These are phyloP conservation scores for Hirtodrosophila cameraria DNA, from an alignment of 2,888 invertebrate genomes.

Conservation along the genomic window DNA sequence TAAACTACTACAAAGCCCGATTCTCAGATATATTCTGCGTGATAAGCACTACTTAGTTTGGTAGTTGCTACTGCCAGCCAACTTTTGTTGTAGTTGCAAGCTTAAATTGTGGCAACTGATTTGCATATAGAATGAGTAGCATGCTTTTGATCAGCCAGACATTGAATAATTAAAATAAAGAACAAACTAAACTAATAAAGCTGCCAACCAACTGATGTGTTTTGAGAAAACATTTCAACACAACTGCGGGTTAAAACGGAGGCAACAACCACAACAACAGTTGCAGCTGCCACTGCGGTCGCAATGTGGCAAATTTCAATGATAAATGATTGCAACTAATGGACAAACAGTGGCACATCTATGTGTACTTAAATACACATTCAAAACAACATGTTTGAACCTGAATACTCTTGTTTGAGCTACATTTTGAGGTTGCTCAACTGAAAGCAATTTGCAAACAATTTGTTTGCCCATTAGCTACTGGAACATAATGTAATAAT, in stretches of 20 bases:
- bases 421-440: conserved; percentile 7
- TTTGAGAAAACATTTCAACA: conserved; percentile 22
- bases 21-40: conserved; percentile 26
- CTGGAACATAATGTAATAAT: conserved; percentile 2
- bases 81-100: conserved; percentile 20
- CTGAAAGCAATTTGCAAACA: not conserved
- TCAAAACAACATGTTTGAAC: too few relatives aligned
- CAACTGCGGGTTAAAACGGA: conserved; percentile 3
- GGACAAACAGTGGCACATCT: conserved; percentile 3
- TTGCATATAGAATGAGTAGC: conserved; percentile 47
- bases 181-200: too few relatives aligned
- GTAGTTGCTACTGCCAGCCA: conserved; percentile 25
- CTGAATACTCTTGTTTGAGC: not conserved
- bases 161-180: conserved; percentile 39
- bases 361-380: conserved; percentile 1
- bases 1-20: conserved; percentile 5
- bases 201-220: conserved; percentile 1
- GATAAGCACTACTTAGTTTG: conserved; percentile 46
- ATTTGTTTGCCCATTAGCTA: not conserved
- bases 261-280: not conserved
- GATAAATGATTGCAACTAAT: conserved; percentile 25
- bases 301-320: conserved; percentile 4
- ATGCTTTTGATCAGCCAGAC: conserved; percentile 17
- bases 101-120: conserved; percentile 55
- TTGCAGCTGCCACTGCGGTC: not conserved